Evolutionary conservation across 2,797 vertebrate genomes (phyloP).

Genomic region (Tapirus indicus): DNA sequence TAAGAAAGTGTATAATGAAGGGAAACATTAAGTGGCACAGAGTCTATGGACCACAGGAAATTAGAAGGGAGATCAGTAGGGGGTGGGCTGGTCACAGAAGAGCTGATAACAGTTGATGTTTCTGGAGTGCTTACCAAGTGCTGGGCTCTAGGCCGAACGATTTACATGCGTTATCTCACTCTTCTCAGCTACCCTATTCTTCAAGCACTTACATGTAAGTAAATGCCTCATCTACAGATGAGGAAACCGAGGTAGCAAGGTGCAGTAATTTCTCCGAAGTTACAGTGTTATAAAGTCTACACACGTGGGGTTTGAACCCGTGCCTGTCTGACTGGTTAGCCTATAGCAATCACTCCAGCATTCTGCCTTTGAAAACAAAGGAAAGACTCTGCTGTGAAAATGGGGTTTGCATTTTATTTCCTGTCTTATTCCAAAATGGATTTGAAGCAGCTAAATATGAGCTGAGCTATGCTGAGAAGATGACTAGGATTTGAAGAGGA

Average conservation of each 20-base stretch:
- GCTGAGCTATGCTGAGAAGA: background rate
- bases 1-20: background rate
- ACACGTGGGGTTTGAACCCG: background rate
- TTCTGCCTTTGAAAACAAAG: conserved; percentile 1
- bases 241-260: background rate
- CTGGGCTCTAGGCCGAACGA: background rate
- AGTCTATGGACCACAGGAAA: background rate
- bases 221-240: background rate
- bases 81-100: background rate
- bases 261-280: background rate
- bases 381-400: background rate
- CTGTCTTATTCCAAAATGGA: background rate
- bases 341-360: background rate
- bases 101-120: background rate
- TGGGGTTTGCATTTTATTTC: background rate
- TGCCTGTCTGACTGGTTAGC: background rate
- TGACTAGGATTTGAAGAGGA: background rate
- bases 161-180: background rate
- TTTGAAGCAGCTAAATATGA: background rate
- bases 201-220: background rate
- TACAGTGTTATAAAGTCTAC: background rate
- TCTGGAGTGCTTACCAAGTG: background rate
- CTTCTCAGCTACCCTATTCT: background rate
- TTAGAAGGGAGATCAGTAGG: background rate
- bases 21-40: no score